Evolutionary conservation across 2,888 invertebrate species (phyloP).

Genomic region (Mesoligia furuncula): DNA sequence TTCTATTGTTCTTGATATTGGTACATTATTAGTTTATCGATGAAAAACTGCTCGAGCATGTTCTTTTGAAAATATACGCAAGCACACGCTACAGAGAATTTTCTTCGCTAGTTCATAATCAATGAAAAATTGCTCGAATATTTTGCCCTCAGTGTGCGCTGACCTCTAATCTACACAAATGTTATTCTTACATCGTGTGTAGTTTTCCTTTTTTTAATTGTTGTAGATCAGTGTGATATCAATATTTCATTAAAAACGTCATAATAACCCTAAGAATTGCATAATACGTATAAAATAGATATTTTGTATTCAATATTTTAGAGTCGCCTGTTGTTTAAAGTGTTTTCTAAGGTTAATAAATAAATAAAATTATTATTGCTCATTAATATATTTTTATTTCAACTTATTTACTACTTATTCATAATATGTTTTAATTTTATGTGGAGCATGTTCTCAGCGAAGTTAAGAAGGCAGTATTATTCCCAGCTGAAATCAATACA

Average conservation of each 20-base stretch:
- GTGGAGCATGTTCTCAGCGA: constrained; percentile 62
- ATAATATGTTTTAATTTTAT: constrained; percentile 31
- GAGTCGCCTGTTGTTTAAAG: constrained; percentile 67
- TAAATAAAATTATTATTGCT: constrained; percentile 74
- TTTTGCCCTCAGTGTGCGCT: constrained; percentile 12
- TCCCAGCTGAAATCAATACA: constrained; percentile 74
- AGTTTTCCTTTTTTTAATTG: constrained; percentile 5
- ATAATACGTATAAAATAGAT: constrained; percentile 62
- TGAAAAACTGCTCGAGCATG: neutral
- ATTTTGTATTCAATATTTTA: constrained; percentile 70
- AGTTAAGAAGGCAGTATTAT: constrained; percentile 65
- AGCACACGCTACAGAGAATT: no score
- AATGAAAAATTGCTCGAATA: neutral
- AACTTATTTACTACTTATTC: constrained; percentile 2
- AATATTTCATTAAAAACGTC: constrained; percentile 46
- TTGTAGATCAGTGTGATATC: constrained; percentile 52
- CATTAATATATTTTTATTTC: constrained; percentile 65
- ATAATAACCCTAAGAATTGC: constrained; percentile 55
- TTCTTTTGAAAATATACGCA: neutral
- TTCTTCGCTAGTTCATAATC: neutral
- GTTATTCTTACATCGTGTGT: constrained; percentile 12
- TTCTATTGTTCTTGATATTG: neutral
- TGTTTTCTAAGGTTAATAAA: constrained; percentile 70
- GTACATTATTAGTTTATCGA: neutral
- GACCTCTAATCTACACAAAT: neutral